A percentile compares a stretch with the other conserved stretches of the same genome.
These are phyloP conservation scores for Daptonema setosum DNA, from an alignment of 2,888 invertebrate species.

Conservation along the genomic window DNA sequence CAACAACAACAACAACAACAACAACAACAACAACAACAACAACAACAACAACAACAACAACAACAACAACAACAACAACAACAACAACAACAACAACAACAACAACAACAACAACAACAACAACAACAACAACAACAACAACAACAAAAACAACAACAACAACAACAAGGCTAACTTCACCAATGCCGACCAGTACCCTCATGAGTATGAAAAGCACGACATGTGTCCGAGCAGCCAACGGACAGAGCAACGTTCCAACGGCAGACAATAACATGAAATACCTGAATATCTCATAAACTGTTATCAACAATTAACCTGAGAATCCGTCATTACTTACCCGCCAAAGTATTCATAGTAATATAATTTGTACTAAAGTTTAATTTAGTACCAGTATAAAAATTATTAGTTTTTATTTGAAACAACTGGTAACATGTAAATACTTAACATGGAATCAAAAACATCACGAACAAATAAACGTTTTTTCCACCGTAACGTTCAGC, in stretches of 20 bases:
- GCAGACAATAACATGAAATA: not conserved
- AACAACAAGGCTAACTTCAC: not conserved
- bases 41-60: not conserved
- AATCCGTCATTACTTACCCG: no score
- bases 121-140: not conserved
- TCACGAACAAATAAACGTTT: no score
- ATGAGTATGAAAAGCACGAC: not conserved
- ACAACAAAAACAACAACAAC: not conserved
- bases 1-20: not conserved
- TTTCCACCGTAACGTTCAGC: constrained; percentile 5
- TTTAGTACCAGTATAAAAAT: no score
- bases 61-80: not conserved
- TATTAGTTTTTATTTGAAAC: no score
- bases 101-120: not conserved
- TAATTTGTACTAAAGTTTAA: no score
- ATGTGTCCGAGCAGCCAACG: not conserved
- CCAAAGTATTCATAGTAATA: no score
- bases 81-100: not conserved
- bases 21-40: not conserved
- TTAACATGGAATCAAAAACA: no score
- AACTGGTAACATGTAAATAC: no score
- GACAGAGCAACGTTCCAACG: not conserved
- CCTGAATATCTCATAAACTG: no score
- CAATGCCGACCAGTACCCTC: not conserved
- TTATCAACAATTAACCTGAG: no score